These are phyloP conservation scores for Microcebus lehilahytsara DNA, from an alignment of 2,113 vertebrate genomes.

Conservation along the genomic window DNA sequence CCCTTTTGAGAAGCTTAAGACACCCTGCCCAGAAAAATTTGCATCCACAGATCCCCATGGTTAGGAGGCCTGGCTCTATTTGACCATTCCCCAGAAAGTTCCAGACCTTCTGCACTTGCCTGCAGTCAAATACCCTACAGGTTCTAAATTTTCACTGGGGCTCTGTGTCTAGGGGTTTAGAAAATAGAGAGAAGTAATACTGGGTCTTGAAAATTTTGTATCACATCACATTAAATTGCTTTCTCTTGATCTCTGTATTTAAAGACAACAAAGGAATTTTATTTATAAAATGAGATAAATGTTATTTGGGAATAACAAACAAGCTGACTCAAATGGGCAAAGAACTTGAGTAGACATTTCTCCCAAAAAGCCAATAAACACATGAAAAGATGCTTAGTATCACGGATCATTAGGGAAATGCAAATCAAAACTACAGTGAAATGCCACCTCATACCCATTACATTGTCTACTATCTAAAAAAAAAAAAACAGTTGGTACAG, in stretches of 20 bases:
- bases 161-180: not conserved
- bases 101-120: not conserved
- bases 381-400: not conserved
- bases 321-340: not conserved
- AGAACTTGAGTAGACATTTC: not conserved
- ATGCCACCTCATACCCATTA: not conserved
- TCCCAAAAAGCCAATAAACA: not conserved
- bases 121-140: not conserved
- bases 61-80: not conserved
- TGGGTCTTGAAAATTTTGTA: not conserved
- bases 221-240: not conserved
- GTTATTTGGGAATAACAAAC: not conserved
- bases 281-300: not conserved
- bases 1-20: not conserved
- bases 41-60: not conserved
- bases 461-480: too few relatives aligned
- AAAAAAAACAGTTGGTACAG: too few relatives aligned
- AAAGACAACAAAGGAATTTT: constrained; percentile 9
- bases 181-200: not conserved
- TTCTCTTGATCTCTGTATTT: constrained; percentile 9
- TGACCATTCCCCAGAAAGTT: not conserved
- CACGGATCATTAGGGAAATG: not conserved
- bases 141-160: not conserved
- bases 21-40: not conserved
- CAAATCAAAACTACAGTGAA: not conserved